Conservation (phyloP, 2,797 vertebrate genomes). For the Sebastes wilsoni region DNA sequence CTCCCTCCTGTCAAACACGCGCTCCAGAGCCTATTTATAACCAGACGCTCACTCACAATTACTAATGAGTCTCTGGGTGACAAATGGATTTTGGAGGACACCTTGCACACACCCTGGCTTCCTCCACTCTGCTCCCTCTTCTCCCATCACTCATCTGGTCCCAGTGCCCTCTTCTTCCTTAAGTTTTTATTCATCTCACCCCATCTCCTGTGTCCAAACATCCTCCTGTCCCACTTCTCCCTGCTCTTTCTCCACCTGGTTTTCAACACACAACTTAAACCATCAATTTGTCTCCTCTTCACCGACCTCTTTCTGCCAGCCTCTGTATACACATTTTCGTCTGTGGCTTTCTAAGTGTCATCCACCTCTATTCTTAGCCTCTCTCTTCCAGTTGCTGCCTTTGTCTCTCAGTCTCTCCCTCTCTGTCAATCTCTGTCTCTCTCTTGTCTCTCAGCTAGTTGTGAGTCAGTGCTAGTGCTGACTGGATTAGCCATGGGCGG, state of each 20-base stretch:
- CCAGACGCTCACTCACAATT: slow-evolving; percentile 52
- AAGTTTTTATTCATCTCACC: not conserved
- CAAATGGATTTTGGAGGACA: slow-evolving; percentile 66
- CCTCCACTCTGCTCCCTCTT: slow-evolving; percentile 21
- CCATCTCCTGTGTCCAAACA: not conserved
- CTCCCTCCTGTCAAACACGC: slow-evolving; percentile 68
- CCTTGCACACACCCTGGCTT: slow-evolving; percentile 32
- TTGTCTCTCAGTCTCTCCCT: slow-evolving; percentile 15
- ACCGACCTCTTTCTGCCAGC: slow-evolving; percentile 23
- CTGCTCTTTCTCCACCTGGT: not conserved
- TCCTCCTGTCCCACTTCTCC: slow-evolving; percentile 50
- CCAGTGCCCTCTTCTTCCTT: slow-evolving; percentile 6
- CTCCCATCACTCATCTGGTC: slow-evolving; percentile 29
- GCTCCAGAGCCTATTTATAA: slow-evolving; percentile 69
- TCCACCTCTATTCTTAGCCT: slow-evolving; percentile 22
- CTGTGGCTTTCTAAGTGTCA: slow-evolving; percentile 15
- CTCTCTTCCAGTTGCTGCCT: slow-evolving; percentile 1
- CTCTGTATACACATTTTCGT: slow-evolving; percentile 18
- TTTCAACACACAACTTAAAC: slow-evolving; percentile 9
- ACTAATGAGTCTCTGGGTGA: slow-evolving; percentile 73
- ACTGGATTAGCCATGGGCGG: slow-evolving; percentile 68
- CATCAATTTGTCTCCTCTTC: slow-evolving; percentile 30
- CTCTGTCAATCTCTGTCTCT: slow-evolving; percentile 49
- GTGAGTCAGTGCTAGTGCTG: slow-evolving; percentile 57
- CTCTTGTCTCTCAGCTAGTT: slow-evolving; percentile 50